Evolutionary conservation across 2,888 invertebrate genomes (phyloP), one percentile per base, ranked within the genome.

Genomic region (Endotricha flammealis): DNA sequence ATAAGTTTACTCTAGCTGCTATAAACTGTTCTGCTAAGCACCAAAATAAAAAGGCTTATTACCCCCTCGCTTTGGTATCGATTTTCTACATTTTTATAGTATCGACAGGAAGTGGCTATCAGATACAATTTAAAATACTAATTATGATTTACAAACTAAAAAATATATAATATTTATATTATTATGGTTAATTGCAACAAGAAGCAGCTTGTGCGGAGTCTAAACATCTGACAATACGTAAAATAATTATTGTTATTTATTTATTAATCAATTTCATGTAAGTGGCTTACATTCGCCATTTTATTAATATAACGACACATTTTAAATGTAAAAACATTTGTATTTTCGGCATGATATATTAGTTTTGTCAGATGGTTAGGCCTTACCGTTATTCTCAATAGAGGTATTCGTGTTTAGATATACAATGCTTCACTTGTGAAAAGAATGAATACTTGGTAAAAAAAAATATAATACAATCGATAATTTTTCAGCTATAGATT

Each of bases 391-490:
- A 25, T 11, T 9, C 9, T n/a, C 10, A 27, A 27, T 7, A 25
- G 10, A 25, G 12, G 3, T 5, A n/a, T 16, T 27, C 24, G 16
- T 13, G 8, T 16, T 13, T 9, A 11, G 12, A 27, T 20, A 27
- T 12, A 12, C 27, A 27, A 27, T 12, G 17, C 28, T 20, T 12
- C 27, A 12, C 33, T 12, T 17, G 4, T 12, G 20, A 28, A 27
- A 6, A 20, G 12, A 9, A 32, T 14, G 11, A 16, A 27, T 33
- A 25, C 28, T 35, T 35, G 28, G 35, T 35, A 29, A 32, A 38
- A 38, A 32, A n/a, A 16, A 29, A 24, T 20, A 20, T 35, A 38
- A 28, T 41, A 38, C 35, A 38, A 8, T 29, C 17, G 14, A 29
- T 35, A 35, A 20, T 35, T 17, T n/a, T 31, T 27, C 11, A 13